Conservation (phyloP, 2,113 vertebrate genomes). For the Polypterus senegalus region DNA sequence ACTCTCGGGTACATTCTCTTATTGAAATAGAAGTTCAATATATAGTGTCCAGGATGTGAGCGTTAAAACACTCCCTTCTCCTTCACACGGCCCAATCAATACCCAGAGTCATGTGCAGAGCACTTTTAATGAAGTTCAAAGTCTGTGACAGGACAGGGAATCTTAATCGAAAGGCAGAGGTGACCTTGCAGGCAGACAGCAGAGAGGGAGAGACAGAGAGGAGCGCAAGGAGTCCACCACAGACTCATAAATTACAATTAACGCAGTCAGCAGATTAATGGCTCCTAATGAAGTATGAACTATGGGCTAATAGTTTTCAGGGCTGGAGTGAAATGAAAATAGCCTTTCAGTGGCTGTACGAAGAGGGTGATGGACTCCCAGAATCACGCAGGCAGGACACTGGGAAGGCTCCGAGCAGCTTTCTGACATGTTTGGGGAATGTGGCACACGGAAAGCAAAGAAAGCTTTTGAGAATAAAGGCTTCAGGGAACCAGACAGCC, state of each 20-base stretch:
- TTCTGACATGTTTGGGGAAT: too few relatives aligned
- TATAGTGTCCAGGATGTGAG: too few relatives aligned
- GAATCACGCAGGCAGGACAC: too few relatives aligned
- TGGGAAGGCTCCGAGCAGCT: too few relatives aligned
- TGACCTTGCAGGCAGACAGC: conserved; percentile 14
- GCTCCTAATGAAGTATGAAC: not conserved
- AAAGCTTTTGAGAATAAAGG: too few relatives aligned
- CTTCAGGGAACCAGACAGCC: too few relatives aligned
- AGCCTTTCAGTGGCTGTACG: not conserved
- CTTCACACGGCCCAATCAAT: not conserved
- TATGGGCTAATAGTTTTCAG: not conserved
- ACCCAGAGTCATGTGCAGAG: not conserved
- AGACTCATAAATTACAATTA: conserved; percentile 3
- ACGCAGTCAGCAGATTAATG: conserved; percentile 5
- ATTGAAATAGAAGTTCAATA: too few relatives aligned
- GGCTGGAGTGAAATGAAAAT: not conserved
- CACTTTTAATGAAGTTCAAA: conserved; percentile 2
- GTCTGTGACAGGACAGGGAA: not conserved
- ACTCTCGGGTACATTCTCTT: too few relatives aligned
- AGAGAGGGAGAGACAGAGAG: conserved; percentile 5
- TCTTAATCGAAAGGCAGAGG: conserved; percentile 6
- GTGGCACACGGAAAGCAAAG: too few relatives aligned
- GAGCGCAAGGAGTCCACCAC: conserved; percentile 19
- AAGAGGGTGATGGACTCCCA: not conserved
- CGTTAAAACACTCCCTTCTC: too few relatives aligned